phyloP scores from a whole-genome alignment of 1,140 invertebrate genomes.

The Drosophila quadrilineata region DNA sequence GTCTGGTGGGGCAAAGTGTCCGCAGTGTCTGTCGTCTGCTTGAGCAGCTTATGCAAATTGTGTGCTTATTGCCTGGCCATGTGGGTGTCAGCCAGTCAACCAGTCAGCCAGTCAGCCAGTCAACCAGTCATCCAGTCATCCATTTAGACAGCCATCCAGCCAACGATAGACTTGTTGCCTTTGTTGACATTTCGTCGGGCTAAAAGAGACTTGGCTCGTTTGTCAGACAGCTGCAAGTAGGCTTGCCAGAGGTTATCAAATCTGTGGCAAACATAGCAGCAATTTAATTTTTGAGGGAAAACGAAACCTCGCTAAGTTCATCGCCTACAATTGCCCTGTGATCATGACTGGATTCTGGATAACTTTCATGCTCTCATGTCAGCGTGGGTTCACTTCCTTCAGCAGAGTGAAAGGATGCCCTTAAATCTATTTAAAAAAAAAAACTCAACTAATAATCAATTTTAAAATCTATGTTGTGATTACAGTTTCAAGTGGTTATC shows the following conservation, averaged over 20 bases:
- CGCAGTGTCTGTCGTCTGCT: slow-evolving; percentile 37
- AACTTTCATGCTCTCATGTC: no score
- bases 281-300: slow-evolving; percentile 23
- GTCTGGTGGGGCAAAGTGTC: slow-evolving; percentile 18
- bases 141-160: slow-evolving; percentile 22
- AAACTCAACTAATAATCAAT: no score
- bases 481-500: slow-evolving; percentile 7
- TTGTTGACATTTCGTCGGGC: slow-evolving; percentile 76
- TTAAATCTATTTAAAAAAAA: no score
- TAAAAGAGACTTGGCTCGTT: slow-evolving; percentile 42
- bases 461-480: no score
- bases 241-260: slow-evolving; percentile 30
- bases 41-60: slow-evolving; percentile 75
- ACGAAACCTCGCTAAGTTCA: no score
- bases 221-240: slow-evolving; percentile 38
- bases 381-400: background rate
- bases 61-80: slow-evolving; percentile 61
- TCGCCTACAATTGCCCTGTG: slow-evolving; percentile 10
- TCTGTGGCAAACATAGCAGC: background rate
- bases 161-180: slow-evolving; percentile 69
- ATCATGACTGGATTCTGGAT: background rate
- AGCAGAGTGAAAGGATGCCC: background rate
- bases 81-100: slow-evolving; percentile 64
- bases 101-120: slow-evolving; percentile 35
- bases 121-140: slow-evolving; percentile 11